Percentiles rank a stretch among this genome's conserved stretches.
Evolutionary conservation across 2,888 invertebrate genomes (phyloP).

Genomic region (Andrena praecox): DNA sequence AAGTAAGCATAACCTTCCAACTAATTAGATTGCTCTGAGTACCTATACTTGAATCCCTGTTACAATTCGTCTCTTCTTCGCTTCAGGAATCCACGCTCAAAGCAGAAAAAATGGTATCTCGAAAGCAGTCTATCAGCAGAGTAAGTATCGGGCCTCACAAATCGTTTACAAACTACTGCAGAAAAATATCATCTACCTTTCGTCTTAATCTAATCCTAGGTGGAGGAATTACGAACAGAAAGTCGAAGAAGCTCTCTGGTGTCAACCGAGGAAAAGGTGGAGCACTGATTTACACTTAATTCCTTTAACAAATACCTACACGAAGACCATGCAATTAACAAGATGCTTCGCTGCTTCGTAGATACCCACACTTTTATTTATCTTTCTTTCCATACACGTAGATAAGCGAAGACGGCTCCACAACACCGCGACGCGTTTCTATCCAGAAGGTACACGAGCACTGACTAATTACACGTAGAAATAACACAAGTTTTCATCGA

Average conservation of each 20-base stretch:
- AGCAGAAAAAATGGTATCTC: constrained; percentile 77
- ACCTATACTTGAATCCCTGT: background rate
- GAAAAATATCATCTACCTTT: background rate
- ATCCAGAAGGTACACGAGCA: constrained; percentile 77
- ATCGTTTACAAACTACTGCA: background rate
- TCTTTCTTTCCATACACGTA: constrained; percentile 63
- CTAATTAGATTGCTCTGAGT: background rate
- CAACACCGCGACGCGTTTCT: constrained; percentile 78
- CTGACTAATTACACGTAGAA: constrained; percentile 4
- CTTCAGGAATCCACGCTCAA: constrained; percentile 76
- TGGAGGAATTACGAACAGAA: constrained; percentile 81
- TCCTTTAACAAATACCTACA: background rate
- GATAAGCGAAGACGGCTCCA: constrained; percentile 77
- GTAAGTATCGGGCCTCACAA: constrained; percentile 59
- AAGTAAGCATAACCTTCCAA: constrained; percentile 59
- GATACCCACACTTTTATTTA: constrained; percentile 22
- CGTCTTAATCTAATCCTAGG: constrained; percentile 55
- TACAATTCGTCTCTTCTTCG: constrained; percentile 1
- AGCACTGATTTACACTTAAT: background rate
- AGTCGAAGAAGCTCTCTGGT: constrained; percentile 82
- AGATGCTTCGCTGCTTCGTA: background rate
- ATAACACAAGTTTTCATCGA: too few relatives aligned
- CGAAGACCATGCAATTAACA: background rate
- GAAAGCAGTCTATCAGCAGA: constrained; percentile 80
- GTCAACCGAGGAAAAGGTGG: constrained; percentile 77